Evolutionary conservation across 1,140 invertebrate species (phyloP).

Genomic region (Drosophila obscura): DNA sequence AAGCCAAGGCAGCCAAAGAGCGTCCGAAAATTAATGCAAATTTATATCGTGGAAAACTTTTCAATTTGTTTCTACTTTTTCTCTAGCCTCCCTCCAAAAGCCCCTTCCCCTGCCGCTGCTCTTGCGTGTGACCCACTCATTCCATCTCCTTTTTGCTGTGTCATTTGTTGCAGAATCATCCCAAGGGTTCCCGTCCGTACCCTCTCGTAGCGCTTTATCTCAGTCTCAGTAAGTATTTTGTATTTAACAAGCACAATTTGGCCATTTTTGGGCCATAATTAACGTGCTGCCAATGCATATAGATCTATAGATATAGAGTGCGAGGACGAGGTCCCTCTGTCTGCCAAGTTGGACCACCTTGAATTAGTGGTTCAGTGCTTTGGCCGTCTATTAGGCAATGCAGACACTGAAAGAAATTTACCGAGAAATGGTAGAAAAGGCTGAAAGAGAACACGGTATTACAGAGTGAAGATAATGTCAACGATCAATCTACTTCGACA

Average conservation of each 20-base stretch:
- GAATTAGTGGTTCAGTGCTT: slow-evolving; percentile 23
- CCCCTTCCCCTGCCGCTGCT: too few relatives aligned
- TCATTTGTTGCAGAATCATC: slow-evolving; percentile 34
- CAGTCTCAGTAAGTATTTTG: slow-evolving; percentile 50
- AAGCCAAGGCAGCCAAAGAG: slow-evolving; percentile 31
- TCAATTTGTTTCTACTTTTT: slow-evolving; percentile 70
- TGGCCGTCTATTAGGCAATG: slow-evolving; percentile 6
- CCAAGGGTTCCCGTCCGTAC: neutral
- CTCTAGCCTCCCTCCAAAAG: too few relatives aligned
- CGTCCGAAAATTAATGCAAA: slow-evolving; percentile 73
- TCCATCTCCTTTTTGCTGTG: slow-evolving; percentile 31
- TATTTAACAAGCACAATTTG: slow-evolving; percentile 67
- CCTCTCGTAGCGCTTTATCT: neutral
- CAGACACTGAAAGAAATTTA: slow-evolving; percentile 5
- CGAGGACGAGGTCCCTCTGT: slow-evolving; percentile 6
- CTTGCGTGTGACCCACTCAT: neutral
- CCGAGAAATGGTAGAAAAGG: neutral
- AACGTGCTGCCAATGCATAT: slow-evolving; percentile 51
- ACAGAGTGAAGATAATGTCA: too few relatives aligned
- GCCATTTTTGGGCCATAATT: slow-evolving; percentile 64
- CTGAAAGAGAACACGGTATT: too few relatives aligned
- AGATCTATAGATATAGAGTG: too few relatives aligned
- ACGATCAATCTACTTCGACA: too few relatives aligned
- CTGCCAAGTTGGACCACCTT: slow-evolving; percentile 37
- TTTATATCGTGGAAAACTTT: slow-evolving; percentile 77